Conservation (phyloP, 2,888 invertebrate species). For the Eilema griseolum region DNA sequence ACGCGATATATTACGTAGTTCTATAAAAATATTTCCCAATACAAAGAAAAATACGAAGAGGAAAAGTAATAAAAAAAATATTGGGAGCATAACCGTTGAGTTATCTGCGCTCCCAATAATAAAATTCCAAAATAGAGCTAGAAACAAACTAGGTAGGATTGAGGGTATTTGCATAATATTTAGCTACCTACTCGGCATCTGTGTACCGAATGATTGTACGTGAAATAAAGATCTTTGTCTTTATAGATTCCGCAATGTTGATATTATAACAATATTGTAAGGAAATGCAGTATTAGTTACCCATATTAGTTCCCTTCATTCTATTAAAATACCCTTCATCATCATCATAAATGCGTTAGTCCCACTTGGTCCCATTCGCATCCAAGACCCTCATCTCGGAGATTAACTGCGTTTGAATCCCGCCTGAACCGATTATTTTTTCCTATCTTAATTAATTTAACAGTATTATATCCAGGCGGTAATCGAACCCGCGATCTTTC, state of each 20-base stretch:
- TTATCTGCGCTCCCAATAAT: not conserved
- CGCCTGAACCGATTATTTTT: too few relatives aligned
- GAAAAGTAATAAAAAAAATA: not conserved
- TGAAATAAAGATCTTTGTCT: conserved; percentile 15
- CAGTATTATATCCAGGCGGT: too few relatives aligned
- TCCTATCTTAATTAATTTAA: too few relatives aligned
- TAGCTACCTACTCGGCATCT: conserved; percentile 12
- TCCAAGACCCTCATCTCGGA: too few relatives aligned
- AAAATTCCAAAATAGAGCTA: not conserved
- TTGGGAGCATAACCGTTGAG: not conserved
- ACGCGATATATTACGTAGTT: not conserved
- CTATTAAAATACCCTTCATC: too few relatives aligned
- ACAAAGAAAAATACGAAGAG: not conserved
- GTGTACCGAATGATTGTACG: conserved; percentile 22
- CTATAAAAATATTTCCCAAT: not conserved
- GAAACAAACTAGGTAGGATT: conserved; percentile 1
- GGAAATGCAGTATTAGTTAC: too few relatives aligned
- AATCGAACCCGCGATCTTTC: too few relatives aligned
- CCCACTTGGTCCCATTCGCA: too few relatives aligned
- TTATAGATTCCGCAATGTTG: conserved; percentile 34
- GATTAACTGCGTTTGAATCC: too few relatives aligned
- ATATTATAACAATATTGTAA: conserved; percentile 23
- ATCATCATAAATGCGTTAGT: too few relatives aligned
- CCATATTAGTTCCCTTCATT: too few relatives aligned
- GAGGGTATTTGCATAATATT: conserved; percentile 35